phyloP scores from a whole-genome alignment of 2,888 invertebrate genomes.

The Tetanocera ferruginea region DNA sequence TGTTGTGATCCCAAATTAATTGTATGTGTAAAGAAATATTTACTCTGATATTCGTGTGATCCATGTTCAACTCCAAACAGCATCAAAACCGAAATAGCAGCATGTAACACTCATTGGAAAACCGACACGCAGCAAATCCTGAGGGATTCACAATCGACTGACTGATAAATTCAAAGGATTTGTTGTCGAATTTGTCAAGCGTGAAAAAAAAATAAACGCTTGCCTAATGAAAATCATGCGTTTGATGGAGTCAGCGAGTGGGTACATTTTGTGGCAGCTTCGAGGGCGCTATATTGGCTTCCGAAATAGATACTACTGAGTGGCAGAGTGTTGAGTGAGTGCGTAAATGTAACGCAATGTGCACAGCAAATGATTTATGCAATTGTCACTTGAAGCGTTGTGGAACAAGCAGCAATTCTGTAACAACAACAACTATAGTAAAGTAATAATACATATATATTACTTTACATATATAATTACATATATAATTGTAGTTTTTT shows the following conservation, averaged over 20 bases:
- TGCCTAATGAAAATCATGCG: neutral
- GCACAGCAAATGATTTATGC: conserved; percentile 35
- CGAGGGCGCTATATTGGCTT: neutral
- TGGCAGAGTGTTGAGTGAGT: conserved; percentile 1
- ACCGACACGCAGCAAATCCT: conserved; percentile 11
- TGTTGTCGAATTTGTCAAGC: conserved; percentile 54
- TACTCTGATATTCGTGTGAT: conserved; percentile 12
- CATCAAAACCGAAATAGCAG: neutral
- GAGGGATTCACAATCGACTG: conserved; percentile 13
- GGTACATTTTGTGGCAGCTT: neutral
- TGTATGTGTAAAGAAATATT: neutral
- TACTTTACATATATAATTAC: neutral
- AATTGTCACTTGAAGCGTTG: conserved; percentile 10
- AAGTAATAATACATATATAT: neutral
- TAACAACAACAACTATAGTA: neutral
- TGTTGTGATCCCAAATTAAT: conserved; percentile 20
- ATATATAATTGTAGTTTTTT: conserved; percentile 2
- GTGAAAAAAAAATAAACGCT: conserved; percentile 36
- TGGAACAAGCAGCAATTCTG: neutral
- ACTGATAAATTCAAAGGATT: conserved; percentile 52
- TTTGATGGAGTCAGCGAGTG: neutral
- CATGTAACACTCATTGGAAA: neutral
- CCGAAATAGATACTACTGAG: conserved; percentile 17
- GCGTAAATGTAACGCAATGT: neutral
- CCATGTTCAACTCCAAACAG: neutral